These are phyloP conservation scores for Takifugu bimaculatus DNA, from an alignment of 2,113 vertebrate species.

Conservation along the genomic window DNA sequence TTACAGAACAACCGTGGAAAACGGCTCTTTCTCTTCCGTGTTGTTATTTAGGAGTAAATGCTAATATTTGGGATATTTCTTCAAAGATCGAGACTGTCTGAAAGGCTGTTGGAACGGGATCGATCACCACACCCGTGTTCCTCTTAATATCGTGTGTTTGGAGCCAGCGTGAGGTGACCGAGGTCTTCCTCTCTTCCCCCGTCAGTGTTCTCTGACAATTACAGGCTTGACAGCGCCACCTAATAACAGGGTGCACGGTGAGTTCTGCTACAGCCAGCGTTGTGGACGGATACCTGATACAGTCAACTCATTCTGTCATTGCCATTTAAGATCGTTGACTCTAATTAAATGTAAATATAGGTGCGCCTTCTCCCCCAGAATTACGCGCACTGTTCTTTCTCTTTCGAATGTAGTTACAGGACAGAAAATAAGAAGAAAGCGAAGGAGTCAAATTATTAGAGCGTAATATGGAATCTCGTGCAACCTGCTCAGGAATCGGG, in stretches of 20 bases:
- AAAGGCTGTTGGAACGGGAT: no score
- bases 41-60: neutral
- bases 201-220: slow-evolving; percentile 45
- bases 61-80: neutral
- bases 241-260: slow-evolving; percentile 56
- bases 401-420: slow-evolving; percentile 55
- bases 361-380: slow-evolving; percentile 59
- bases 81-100: no score
- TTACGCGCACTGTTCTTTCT: slow-evolving; percentile 61
- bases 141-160: neutral
- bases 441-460: slow-evolving; percentile 16
- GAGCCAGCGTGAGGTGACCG: slow-evolving; percentile 39
- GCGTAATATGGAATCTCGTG: slow-evolving; percentile 36
- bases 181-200: slow-evolving; percentile 30
- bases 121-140: neutral
- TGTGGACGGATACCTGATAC: slow-evolving; percentile 64
- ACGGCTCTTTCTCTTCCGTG: neutral
- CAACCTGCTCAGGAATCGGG: slow-evolving; percentile 76
- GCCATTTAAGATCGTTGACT: slow-evolving; percentile 53
- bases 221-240: slow-evolving; percentile 47
- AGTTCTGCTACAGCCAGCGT: slow-evolving; percentile 34
- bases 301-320: slow-evolving; percentile 63
- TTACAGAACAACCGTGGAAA: slow-evolving; percentile 23
- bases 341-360: slow-evolving; percentile 68
- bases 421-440: slow-evolving; percentile 24